Evolutionary conservation across 2,888 invertebrate species (phyloP).

Genomic region (Catocala nupta): DNA sequence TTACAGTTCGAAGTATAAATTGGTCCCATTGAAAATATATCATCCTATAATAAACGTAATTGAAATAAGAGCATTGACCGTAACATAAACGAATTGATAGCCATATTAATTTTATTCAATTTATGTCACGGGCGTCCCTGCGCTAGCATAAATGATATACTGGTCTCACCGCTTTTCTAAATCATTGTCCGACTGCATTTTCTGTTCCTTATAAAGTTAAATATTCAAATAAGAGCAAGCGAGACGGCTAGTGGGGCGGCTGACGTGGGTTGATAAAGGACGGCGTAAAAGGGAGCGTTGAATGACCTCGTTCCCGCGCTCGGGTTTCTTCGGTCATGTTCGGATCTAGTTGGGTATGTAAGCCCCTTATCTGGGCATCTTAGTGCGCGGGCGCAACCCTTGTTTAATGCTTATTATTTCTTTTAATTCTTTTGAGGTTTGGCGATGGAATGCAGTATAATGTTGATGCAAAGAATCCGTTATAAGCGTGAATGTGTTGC

Average conservation of each 20-base stretch:
- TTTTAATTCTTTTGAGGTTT: constrained; percentile 48
- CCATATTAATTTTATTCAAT: constrained; percentile 79
- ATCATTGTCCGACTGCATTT: constrained; percentile 70
- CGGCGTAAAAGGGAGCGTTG: constrained; percentile 74
- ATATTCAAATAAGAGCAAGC: constrained; percentile 72
- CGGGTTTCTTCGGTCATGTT: constrained; percentile 69
- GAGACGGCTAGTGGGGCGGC: constrained; percentile 56
- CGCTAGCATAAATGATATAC: constrained; percentile 63
- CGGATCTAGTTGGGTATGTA: constrained; percentile 67
- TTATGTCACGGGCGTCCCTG: constrained; percentile 62
- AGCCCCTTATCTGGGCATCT: constrained; percentile 77
- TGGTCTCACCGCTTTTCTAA: constrained; percentile 69
- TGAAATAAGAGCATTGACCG: constrained; percentile 60
- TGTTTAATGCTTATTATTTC: constrained; percentile 32
- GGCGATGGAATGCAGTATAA: constrained; percentile 53
- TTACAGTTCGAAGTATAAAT: constrained; percentile 31
- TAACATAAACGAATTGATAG: constrained; percentile 67
- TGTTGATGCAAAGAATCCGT: constrained; percentile 38
- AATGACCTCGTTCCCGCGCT: constrained; percentile 72
- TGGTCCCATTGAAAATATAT: constrained; percentile 39
- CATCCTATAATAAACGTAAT: constrained; percentile 27
- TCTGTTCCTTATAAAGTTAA: constrained; percentile 69
- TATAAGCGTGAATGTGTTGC: constrained; percentile 51
- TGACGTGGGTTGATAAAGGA: constrained; percentile 71
- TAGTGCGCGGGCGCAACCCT: constrained; percentile 77